Evolutionary conservation across 2,888 invertebrate genomes (phyloP).

Genomic region (Hermaeophaga mercurialis): DNA sequence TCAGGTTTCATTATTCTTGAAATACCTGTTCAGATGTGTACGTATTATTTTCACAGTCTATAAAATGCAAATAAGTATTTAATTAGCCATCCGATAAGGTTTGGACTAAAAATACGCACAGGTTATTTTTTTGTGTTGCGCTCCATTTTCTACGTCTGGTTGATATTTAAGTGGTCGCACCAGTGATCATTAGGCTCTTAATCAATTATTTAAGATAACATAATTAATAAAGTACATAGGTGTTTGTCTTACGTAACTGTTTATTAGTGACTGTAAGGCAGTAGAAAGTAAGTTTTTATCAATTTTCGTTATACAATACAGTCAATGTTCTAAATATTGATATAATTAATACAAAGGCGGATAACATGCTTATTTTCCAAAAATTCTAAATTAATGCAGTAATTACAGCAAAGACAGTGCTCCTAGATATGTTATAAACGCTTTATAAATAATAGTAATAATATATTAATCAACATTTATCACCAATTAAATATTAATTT

Average conservation of each 20-base stretch:
- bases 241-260: conserved; percentile 10
- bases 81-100: conserved; percentile 3
- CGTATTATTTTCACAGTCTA: neutral
- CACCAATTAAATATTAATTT: too few relatives aligned
- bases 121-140: conserved; percentile 5
- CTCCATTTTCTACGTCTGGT: conserved; percentile 10
- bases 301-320: conserved; percentile 16
- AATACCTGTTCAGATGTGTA: too few relatives aligned
- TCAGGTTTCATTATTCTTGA: too few relatives aligned
- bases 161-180: neutral
- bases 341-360: conserved; percentile 11
- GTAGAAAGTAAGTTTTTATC: conserved; percentile 17
- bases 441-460: too few relatives aligned
- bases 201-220: conserved; percentile 17
- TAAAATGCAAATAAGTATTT: conserved; percentile 3
- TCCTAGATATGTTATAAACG: too few relatives aligned
- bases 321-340: conserved; percentile 11
- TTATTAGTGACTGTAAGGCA: conserved; percentile 9
- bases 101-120: neutral
- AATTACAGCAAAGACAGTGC: too few relatives aligned
- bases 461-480: too few relatives aligned
- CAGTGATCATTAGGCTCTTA: conserved; percentile 2
- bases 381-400: too few relatives aligned
- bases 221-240: conserved; percentile 19
- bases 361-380: too few relatives aligned